Percentiles rank a stretch among this genome's conserved stretches.
phyloP scores from a whole-genome alignment of 2,113 vertebrate genomes.

The Melospiza melodia region DNA sequence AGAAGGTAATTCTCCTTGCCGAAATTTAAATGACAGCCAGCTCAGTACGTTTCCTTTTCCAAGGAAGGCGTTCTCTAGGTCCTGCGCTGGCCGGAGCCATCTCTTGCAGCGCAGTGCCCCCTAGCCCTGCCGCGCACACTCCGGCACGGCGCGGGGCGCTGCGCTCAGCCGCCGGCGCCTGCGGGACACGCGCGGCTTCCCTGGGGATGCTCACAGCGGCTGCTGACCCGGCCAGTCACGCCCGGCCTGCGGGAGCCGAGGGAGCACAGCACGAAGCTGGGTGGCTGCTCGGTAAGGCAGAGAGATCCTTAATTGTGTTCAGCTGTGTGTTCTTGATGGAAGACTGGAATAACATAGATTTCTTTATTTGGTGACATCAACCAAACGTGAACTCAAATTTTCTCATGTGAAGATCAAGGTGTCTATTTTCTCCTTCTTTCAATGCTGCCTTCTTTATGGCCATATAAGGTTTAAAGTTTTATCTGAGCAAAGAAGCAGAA shows the following conservation, averaged over 20 bases:
- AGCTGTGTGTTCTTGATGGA: neutral
- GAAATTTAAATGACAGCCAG: neutral
- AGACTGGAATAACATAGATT: neutral
- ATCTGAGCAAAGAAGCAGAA: neutral
- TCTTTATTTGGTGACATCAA: conserved; percentile 35
- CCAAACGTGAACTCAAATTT: neutral
- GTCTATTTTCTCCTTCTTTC: neutral
- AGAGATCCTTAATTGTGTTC: conserved; percentile 11
- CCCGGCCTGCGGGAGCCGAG: conserved; percentile 28
- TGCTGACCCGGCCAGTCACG: neutral
- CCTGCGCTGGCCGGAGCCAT: neutral
- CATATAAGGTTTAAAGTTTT: neutral
- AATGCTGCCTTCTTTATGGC: neutral
- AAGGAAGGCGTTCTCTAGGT: neutral
- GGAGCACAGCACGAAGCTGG: neutral
- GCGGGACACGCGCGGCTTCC: neutral
- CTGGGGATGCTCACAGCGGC: neutral
- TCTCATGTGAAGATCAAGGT: neutral
- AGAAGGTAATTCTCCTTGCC: neutral
- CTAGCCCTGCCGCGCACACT: conserved; percentile 32
- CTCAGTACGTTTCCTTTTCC: neutral
- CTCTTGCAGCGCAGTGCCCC: conserved; percentile 70
- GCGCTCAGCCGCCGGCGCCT: neutral
- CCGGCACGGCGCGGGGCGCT: neutral
- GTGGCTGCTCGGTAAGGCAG: conserved; percentile 7